Evolutionary conservation across 1,140 invertebrate species (phyloP).

Genomic region (Anastrepha ludens): DNA sequence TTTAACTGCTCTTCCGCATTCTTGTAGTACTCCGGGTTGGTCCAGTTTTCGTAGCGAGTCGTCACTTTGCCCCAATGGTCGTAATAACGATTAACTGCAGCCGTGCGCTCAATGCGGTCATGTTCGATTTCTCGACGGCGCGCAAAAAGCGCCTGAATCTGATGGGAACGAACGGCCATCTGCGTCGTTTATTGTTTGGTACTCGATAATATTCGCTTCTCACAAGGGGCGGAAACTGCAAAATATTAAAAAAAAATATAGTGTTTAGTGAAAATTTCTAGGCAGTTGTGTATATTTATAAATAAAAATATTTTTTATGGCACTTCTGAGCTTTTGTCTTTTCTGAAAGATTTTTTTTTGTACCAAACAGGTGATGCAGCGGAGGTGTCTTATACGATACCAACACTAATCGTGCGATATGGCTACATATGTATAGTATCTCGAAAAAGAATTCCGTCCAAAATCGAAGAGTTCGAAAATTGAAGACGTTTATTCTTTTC

Average conservation of each 20-base stretch:
- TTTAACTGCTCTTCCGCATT: constrained; percentile 73
- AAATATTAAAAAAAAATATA: no score
- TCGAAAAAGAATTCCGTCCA: no score
- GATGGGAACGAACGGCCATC: constrained; percentile 55
- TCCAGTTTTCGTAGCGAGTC: constrained; percentile 74
- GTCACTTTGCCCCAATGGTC: constrained; percentile 72
- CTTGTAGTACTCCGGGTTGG: constrained; percentile 75
- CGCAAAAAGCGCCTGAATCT: constrained; percentile 68
- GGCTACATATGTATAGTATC: no score
- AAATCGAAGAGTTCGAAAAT: no score
- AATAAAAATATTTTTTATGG: background rate
- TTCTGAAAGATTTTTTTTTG: no score
- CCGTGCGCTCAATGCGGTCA: constrained; percentile 66
- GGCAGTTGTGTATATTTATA: background rate
- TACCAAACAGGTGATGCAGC: no score
- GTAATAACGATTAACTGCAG: constrained; percentile 70
- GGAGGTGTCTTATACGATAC: no score
- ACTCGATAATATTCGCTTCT: background rate
- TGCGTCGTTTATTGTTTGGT: background rate
- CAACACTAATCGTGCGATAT: no score
- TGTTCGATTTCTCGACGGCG: constrained; percentile 66
- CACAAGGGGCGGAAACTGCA: background rate
- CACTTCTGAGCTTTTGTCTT: no score
- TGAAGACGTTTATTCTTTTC: no score
- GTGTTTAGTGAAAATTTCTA: background rate